Evolutionary conservation across 2,888 invertebrate species (phyloP), one percentile per base, ranked within the genome.

Genomic region (Nowickia ferox): DNA sequence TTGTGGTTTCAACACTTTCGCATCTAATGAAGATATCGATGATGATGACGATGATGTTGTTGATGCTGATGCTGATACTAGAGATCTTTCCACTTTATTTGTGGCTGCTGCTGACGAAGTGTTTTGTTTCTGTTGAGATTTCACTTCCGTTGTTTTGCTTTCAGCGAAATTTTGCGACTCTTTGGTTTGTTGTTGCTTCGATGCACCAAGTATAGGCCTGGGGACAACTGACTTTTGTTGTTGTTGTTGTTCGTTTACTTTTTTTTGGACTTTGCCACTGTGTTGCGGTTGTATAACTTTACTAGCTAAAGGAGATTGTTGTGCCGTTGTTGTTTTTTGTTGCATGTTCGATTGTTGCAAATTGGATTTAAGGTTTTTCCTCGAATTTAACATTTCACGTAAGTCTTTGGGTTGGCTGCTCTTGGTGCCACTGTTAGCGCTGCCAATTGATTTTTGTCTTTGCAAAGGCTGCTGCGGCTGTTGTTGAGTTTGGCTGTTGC

Each of bases 301-400:
- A 53, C 71, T 83, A 59, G 83, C 83, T 59, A 83, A 66, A 3
- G 72, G 15, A 17, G 84, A 77, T 65, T 81, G 81, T 77, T 80
- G 80, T 71, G 71, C 71, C 15, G 71, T 71, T 78, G 75, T 65
- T 42, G 77, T 6, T 74, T 78, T 87, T 44, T 86, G 78, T 51
- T 87, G 55, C n/a, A 72, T 59, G 10, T 15, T 46, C 3, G 46
- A 4, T 69, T 69, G 84, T 68, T 86, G 86, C 59, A 59, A 48
- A 66, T 72, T 78, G 9, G 15, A 59, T 68, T 68, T 78, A 2
- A 59, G 53, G 61, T 80, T 84, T 87, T 61, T 88, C 85, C 88
- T 88, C 9, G 85, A 74, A 74, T 87, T 88, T 42, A 88, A 79
- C 84, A 87, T 81, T 65, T 87, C 87, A 40, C 88, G 87, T 17